Percentiles rank a stretch among this genome's conserved stretches.
Conservation (phyloP, 1,140 invertebrate species). For the Lordiphosa collinella region DNA sequence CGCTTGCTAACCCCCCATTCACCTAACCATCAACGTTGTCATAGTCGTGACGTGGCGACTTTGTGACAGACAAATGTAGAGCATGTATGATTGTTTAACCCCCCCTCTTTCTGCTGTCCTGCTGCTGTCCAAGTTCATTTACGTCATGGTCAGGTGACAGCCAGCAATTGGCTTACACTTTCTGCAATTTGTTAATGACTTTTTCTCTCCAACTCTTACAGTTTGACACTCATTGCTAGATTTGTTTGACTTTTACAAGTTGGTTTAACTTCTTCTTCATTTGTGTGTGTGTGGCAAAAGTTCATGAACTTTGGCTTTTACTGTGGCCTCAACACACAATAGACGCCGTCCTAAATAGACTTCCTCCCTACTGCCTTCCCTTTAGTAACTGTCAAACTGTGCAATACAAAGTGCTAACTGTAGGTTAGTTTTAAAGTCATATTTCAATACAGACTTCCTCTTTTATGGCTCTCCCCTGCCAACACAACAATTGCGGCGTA, state of each 20-base stretch:
- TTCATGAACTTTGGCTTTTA: constrained; percentile 64
- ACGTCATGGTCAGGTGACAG: constrained; percentile 60
- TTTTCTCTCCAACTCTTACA: constrained; percentile 24
- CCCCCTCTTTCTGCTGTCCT: background rate
- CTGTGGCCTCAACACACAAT: constrained; percentile 57
- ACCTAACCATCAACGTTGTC: constrained; percentile 11
- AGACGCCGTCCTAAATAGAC: constrained; percentile 60
- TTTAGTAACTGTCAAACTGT: constrained; percentile 56
- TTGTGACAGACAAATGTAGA: constrained; percentile 68
- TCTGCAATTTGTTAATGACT: constrained; percentile 71
- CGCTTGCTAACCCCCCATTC: constrained; percentile 16
- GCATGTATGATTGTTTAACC: constrained; percentile 19
- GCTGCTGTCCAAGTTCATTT: constrained; percentile 20
- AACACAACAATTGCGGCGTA: constrained; percentile 71
- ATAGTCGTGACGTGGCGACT: constrained; percentile 64
- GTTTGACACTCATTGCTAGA: constrained; percentile 2
- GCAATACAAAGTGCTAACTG: constrained; percentile 40
- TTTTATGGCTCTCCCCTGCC: background rate
- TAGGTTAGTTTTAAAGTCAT: constrained; percentile 72
- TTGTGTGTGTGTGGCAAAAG: constrained; percentile 8
- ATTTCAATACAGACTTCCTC: constrained; percentile 51
- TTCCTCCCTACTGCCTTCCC: constrained; percentile 9
- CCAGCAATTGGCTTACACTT: constrained; percentile 17
- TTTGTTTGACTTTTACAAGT: constrained; percentile 6
- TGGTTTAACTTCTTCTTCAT: constrained; percentile 9